Percentiles rank a stretch among this genome's conserved stretches.
Evolutionary conservation across 2,797 vertebrate species (phyloP).

Genomic region (Argya squamiceps): DNA sequence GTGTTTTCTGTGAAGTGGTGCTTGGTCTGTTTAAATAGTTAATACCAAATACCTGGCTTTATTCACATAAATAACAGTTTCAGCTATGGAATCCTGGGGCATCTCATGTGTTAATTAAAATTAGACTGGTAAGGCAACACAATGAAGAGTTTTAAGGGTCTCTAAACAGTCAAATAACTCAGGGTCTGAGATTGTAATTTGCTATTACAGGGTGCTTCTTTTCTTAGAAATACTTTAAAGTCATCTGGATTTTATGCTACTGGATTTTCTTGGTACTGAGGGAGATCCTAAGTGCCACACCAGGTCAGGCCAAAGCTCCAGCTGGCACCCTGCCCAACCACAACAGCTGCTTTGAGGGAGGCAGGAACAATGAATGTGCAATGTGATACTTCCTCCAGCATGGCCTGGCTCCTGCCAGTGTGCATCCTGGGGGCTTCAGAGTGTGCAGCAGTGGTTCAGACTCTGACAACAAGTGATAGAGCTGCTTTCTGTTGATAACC

Average conservation of each 20-base stretch:
- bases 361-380: neutral
- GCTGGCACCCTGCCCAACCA: neutral
- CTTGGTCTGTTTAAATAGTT: neutral
- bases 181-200: neutral
- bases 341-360: neutral
- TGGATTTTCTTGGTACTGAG: neutral
- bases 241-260: neutral
- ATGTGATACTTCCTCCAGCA: neutral
- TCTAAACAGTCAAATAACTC: neutral
- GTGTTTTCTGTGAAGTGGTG: neutral
- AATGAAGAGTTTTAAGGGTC: neutral
- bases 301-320: neutral
- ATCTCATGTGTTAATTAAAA: neutral
- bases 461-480: neutral
- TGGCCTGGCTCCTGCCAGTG: neutral
- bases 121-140: neutral
- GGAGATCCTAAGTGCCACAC: neutral
- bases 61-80: neutral
- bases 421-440: neutral
- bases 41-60: neutral
- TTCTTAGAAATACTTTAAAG: neutral
- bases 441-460: neutral
- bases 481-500: neutral
- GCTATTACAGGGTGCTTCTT: neutral
- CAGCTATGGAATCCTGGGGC: accelerated